Conservation (phyloP, 1,140 invertebrate genomes). For the Gyrodactylus salaris region DNA sequence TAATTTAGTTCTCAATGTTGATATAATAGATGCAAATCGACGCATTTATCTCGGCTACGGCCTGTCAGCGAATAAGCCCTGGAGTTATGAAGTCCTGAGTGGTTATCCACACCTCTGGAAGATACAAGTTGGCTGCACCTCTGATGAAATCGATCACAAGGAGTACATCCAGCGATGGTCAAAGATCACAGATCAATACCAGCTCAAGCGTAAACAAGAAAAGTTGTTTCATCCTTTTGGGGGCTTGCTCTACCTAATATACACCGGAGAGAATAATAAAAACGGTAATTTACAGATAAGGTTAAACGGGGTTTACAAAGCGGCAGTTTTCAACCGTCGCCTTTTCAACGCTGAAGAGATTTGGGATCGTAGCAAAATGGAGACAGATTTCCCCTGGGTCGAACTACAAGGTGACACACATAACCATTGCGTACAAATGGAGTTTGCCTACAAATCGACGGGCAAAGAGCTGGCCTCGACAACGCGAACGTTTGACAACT, state of each 20-base stretch:
- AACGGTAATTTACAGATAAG: neutral
- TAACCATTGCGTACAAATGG: neutral
- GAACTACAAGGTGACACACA: neutral
- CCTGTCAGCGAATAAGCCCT: neutral
- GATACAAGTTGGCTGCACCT: neutral
- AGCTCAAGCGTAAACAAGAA: neutral
- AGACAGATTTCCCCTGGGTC: neutral
- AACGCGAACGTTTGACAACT: neutral
- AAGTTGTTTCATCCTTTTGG: neutral
- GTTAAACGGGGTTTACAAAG: neutral
- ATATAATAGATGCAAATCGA: neutral
- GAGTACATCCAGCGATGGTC: neutral
- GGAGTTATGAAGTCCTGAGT: neutral
- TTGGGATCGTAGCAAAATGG: neutral
- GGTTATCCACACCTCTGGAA: neutral
- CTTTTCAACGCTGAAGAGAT: neutral
- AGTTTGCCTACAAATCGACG: neutral
- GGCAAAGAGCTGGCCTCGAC: neutral
- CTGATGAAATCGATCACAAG: neutral
- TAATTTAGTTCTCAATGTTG: neutral
- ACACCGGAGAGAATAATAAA: neutral
- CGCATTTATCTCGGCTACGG: neutral
- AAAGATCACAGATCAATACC: neutral
- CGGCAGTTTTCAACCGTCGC: neutral
- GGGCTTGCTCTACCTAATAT: neutral